Evolutionary conservation across 2,888 invertebrate species (phyloP).

Genomic region (Muscina levida): DNA sequence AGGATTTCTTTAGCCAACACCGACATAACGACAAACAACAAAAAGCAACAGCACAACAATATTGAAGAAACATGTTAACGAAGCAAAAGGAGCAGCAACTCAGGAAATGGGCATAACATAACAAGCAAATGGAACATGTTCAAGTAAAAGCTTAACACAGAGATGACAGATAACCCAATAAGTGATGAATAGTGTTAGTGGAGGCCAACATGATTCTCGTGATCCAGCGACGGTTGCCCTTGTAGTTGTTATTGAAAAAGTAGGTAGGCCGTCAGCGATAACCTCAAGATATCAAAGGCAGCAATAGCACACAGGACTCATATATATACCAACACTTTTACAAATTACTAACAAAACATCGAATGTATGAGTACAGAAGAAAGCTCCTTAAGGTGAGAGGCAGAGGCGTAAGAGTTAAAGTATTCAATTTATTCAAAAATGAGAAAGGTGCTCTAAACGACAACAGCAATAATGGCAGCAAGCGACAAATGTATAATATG

Average conservation of each 20-base stretch:
- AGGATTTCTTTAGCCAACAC: background rate
- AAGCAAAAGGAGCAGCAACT: background rate
- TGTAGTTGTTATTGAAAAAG: background rate
- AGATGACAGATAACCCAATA: constrained; percentile 28
- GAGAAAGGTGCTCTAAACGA: background rate
- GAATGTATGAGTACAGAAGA: too few species aligned
- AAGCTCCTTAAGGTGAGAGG: background rate
- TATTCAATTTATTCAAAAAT: constrained; percentile 3
- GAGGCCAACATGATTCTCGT: background rate
- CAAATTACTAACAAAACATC: too few species aligned
- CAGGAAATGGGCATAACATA: background rate
- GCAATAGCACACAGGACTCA: background rate
- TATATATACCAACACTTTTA: too few species aligned
- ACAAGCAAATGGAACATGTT: background rate
- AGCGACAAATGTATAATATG: background rate
- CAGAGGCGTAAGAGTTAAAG: background rate
- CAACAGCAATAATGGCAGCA: constrained; percentile 2
- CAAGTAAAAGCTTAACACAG: background rate
- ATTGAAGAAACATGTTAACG: background rate
- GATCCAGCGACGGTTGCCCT: background rate
- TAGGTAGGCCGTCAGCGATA: background rate
- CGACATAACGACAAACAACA: background rate
- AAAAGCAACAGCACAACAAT: background rate
- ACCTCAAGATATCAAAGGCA: background rate
- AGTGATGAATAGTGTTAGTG: constrained; percentile 32